Evolutionary conservation across 2,113 vertebrate species (phyloP).

Genomic region (Rallus limicola): DNA sequence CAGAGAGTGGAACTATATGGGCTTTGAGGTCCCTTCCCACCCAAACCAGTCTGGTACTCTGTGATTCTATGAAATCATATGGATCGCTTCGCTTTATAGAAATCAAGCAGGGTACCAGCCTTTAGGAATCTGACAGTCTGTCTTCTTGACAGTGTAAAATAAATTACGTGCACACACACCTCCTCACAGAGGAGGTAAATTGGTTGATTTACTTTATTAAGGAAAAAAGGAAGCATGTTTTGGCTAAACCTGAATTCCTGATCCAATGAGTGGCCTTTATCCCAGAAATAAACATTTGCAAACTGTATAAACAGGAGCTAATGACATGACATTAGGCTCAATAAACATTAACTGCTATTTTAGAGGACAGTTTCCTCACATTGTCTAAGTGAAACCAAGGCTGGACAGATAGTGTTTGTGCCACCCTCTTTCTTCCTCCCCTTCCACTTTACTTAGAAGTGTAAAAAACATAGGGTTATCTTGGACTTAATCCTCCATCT

Average conservation of each 20-base stretch:
- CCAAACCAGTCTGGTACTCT: background rate
- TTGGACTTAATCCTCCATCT: background rate
- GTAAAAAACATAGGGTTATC: background rate
- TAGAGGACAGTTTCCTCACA: background rate
- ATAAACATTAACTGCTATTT: background rate
- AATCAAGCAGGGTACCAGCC: background rate
- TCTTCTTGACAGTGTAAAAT: background rate
- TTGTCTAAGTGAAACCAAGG: background rate
- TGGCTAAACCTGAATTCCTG: background rate
- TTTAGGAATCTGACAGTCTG: background rate
- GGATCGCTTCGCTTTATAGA: background rate
- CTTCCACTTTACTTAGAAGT: background rate
- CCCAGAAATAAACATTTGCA: background rate
- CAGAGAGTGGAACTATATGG: background rate
- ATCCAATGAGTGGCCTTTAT: background rate
- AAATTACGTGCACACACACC: background rate
- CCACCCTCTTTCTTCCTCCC: background rate
- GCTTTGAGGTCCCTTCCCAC: background rate
- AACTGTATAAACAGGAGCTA: background rate
- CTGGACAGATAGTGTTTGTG: background rate
- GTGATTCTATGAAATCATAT: background rate
- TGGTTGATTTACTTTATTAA: background rate
- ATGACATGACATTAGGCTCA: background rate
- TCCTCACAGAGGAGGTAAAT: background rate
- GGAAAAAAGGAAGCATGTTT: background rate